phyloP scores from a whole-genome alignment of 53 echinoderm and acorn worm genomes.

The Temnopleurus reevesii region DNA sequence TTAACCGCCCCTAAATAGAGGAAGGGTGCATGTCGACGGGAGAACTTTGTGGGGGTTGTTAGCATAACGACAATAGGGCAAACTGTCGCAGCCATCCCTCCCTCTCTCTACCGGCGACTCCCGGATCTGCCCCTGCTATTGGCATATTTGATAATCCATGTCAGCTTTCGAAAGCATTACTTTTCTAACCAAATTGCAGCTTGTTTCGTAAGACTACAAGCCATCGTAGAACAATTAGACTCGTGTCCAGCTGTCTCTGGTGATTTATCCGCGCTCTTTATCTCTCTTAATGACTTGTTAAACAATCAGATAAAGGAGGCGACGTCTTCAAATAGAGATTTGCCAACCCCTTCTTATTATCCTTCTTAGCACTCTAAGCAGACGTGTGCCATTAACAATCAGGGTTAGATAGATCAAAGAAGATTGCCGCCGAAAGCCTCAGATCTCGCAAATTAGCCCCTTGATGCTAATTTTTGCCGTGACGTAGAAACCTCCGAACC shows the following conservation, averaged over 20 bases:
- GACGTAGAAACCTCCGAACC: background rate
- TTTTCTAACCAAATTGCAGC: no score
- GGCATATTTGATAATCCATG: no score
- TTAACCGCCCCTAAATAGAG: no score
- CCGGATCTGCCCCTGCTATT: no score
- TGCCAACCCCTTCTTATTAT: conserved; percentile 3
- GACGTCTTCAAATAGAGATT: conserved; percentile 14
- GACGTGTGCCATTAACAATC: conserved; percentile 53
- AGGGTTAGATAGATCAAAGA: conserved; percentile 27
- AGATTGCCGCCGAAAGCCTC: background rate
- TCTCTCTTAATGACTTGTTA: conserved; percentile 31
- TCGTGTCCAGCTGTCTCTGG: conserved; percentile 17
- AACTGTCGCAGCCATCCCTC: no score
- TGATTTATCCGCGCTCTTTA: conserved; percentile 16
- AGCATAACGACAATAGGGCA: no score
- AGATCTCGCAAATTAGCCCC: background rate
- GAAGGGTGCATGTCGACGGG: no score
- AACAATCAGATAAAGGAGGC: conserved; percentile 32
- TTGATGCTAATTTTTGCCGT: conserved; percentile 2
- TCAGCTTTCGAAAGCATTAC: no score
- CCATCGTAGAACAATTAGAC: background rate
- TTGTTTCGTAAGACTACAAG: background rate
- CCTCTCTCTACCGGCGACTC: no score
- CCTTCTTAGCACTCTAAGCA: background rate
- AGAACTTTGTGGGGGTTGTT: no score